phyloP scores from a whole-genome alignment of 2,888 invertebrate species.

The Epinotia brunnichana region DNA sequence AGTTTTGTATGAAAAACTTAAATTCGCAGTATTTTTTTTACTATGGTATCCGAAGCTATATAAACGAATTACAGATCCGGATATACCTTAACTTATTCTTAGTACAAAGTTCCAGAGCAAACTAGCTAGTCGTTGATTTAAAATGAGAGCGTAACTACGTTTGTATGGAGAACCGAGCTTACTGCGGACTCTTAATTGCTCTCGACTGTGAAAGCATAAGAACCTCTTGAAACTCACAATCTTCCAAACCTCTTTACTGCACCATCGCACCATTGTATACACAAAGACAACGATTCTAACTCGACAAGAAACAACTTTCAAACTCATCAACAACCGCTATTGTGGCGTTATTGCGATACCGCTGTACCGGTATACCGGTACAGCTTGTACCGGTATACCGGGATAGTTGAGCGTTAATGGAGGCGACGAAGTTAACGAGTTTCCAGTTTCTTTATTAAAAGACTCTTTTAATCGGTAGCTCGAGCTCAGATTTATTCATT shows the following conservation, averaged over 20 bases:
- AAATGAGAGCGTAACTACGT: too few species aligned
- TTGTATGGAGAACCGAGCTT: too few species aligned
- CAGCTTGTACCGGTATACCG: slow-evolving; percentile 20
- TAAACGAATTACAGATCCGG: too few species aligned
- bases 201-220: neutral
- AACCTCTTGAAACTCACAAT: slow-evolving; percentile 6
- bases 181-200: too few species aligned
- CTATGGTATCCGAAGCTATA: too few species aligned
- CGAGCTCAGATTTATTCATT: slow-evolving; percentile 23
- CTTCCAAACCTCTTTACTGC: neutral
- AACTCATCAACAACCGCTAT: slow-evolving; percentile 27
- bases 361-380: slow-evolving; percentile 18
- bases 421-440: slow-evolving; percentile 29
- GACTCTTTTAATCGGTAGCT: slow-evolving; percentile 21
- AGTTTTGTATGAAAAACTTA: too few species aligned
- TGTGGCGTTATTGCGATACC: slow-evolving; percentile 13
- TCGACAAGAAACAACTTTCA: slow-evolving; percentile 20
- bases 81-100: too few species aligned
- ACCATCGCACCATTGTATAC: slow-evolving; percentile 9
- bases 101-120: too few species aligned
- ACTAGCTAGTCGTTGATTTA: too few species aligned
- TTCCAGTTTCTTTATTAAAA: slow-evolving; percentile 25
- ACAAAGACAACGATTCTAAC: slow-evolving; percentile 22
- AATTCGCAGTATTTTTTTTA: too few species aligned
- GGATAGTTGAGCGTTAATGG: slow-evolving; percentile 27